Evolutionary conservation across 2,888 invertebrate genomes (phyloP), one percentile per base, ranked within the genome.

Genomic region (Bursaphelenchus okinawaensis): DNA sequence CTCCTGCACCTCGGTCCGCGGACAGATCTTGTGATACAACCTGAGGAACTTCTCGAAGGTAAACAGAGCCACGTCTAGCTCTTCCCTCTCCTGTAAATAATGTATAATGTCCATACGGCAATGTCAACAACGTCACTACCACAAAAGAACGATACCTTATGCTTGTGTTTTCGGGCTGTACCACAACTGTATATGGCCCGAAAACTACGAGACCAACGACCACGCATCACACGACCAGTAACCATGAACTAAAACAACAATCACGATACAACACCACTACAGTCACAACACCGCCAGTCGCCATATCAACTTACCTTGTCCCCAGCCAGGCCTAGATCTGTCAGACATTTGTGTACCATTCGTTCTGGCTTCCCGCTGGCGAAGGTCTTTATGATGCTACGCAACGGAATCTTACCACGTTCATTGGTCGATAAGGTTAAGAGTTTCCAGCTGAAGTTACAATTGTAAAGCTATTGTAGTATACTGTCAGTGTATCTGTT

Each of bases 331-430:
- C 90, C 92, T 70, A 95, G 87, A 83, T 96, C 96, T 62, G 90
- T 89, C 72, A 98, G 87, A 84, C 92, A 93, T 83, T 96, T 94
- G 86, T 95, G 95, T 31, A 98, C 93, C 83, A 95, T 87, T 85
- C 93, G 95, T 85, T 98, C 98, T 4, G 95, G 94, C 87, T 94
- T 94, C 31, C 98, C 98, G n/a, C 96, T 96, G 2, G 96, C 95
- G 86, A 98, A 98, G 65, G 96, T 98, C 83, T 92, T 88, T 63
- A 94, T 93, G 31, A 98, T 90, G 58, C 74, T 72, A 67, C 76
- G 70, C 2, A 96, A 93, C 1, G 96, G 95, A 65, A 98, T 94
- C 85, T 93, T 93, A 50, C 93, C 92, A 82, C 90, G 90, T 40
- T 91, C 90, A 83, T 96, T 95, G 63, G 92, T 91, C 79, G 91